Evolutionary conservation across 2,888 invertebrate genomes (phyloP).

Genomic region (Tetramorium bicarinatum): DNA sequence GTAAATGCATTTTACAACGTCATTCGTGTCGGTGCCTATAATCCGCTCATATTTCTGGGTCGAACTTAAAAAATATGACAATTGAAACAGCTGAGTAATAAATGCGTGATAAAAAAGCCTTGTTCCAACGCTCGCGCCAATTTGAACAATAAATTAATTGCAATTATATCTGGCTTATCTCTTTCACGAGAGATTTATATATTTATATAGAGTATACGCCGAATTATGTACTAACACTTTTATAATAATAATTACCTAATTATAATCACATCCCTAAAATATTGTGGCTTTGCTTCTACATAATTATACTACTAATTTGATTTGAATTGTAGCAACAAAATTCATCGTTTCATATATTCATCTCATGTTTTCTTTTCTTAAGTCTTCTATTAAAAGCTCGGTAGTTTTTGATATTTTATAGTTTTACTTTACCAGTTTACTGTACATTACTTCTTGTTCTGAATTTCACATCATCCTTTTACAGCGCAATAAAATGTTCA

Average conservation of each 20-base stretch:
- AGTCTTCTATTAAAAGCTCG: not conserved
- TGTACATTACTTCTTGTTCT: not conserved
- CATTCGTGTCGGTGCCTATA: conserved; percentile 27
- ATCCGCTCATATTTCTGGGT: conserved; percentile 7
- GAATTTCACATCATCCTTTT: not conserved
- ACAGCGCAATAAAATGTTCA: not conserved
- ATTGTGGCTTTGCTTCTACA: not conserved
- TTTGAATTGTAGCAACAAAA: not conserved
- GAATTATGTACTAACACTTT: not conserved
- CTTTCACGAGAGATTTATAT: not conserved
- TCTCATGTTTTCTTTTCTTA: not conserved
- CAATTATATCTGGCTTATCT: not conserved
- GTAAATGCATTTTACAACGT: conserved; percentile 49
- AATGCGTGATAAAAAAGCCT: not conserved
- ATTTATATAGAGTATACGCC: not conserved
- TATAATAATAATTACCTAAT: not conserved
- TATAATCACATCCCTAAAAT: not conserved
- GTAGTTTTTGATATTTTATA: not conserved
- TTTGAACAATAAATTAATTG: not conserved
- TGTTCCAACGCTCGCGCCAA: not conserved
- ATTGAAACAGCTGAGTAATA: conserved; percentile 22
- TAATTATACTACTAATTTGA: not conserved
- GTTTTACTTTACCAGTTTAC: not conserved
- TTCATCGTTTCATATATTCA: not conserved
- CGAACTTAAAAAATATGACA: conserved; percentile 41